A percentile compares a stretch with the other conserved stretches of the same genome.
These are phyloP conservation scores for Polyodon spathula DNA, from an alignment of 2,113 vertebrate genomes.

Conservation along the genomic window DNA sequence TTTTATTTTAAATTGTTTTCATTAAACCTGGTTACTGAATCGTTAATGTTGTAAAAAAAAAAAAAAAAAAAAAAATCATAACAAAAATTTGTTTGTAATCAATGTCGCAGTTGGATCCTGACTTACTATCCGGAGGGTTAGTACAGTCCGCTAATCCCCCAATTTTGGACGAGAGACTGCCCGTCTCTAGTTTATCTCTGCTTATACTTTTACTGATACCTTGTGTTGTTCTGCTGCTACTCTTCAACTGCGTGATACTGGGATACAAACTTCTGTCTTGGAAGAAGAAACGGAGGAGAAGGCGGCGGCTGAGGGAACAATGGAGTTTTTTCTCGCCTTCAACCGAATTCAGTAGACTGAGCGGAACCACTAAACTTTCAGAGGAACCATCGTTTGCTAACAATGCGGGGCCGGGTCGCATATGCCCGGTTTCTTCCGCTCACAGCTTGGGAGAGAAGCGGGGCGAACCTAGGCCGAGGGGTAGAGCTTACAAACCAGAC, in stretches of 20 bases:
- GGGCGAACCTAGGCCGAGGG: slow-evolving; percentile 28
- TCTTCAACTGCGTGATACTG: slow-evolving; percentile 59
- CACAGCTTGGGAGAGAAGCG: slow-evolving; percentile 46
- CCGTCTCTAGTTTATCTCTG: slow-evolving; percentile 44
- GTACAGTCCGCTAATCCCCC: slow-evolving; percentile 25
- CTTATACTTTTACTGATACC: slow-evolving; percentile 57
- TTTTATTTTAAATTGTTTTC: too few species aligned
- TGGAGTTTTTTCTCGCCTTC: slow-evolving; percentile 37
- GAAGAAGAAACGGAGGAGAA: slow-evolving; percentile 23
- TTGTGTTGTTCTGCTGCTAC: slow-evolving; percentile 52
- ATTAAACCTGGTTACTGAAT: too few species aligned
- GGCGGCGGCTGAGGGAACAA: slow-evolving; percentile 10
- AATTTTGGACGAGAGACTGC: slow-evolving; percentile 30
- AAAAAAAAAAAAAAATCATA: neutral
- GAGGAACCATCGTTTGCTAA: slow-evolving; percentile 25
- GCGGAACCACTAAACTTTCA: slow-evolving; percentile 21
- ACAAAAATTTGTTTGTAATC: slow-evolving; percentile 23
- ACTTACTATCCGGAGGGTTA: too few species aligned
- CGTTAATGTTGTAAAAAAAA: too few species aligned
- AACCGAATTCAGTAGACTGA: slow-evolving; percentile 29
- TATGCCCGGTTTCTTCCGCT: slow-evolving; percentile 49
- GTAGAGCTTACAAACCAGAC: slow-evolving; percentile 43
- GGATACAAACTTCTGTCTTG: slow-evolving; percentile 51
- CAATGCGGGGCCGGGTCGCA: slow-evolving; percentile 34
- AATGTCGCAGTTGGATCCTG: slow-evolving; percentile 61